Evolutionary conservation across 2,888 invertebrate genomes (phyloP).

Genomic region (Agrochola circellaris): DNA sequence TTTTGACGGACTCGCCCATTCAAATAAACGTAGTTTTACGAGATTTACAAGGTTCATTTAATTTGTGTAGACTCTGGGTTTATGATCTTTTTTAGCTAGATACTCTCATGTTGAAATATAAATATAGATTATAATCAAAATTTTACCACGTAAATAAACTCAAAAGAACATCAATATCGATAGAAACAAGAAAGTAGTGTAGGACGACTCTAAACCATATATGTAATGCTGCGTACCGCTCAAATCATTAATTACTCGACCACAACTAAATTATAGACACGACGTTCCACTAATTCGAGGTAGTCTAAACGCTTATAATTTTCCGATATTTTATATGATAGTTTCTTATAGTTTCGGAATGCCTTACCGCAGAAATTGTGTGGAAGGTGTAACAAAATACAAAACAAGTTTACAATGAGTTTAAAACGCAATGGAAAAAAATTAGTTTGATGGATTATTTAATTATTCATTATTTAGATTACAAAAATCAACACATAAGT

Average conservation of each 20-base stretch:
- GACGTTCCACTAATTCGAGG: background rate
- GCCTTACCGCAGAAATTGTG: background rate
- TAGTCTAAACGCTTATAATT: background rate
- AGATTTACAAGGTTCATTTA: conserved; percentile 44
- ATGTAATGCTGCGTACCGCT: background rate
- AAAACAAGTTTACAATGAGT: background rate
- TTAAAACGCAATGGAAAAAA: background rate
- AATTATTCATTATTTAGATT: background rate
- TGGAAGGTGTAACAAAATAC: background rate
- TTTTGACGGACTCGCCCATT: conserved; percentile 56
- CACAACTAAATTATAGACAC: background rate
- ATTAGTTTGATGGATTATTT: fast-evolving
- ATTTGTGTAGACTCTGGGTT: conserved; percentile 3
- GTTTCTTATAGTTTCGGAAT: background rate
- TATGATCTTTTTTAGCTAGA: background rate
- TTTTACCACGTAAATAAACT: background rate
- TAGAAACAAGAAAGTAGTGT: background rate
- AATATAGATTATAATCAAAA: background rate
- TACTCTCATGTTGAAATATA: background rate
- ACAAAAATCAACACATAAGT: background rate
- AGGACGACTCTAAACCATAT: background rate
- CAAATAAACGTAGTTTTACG: conserved; percentile 41
- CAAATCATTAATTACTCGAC: conserved; percentile 9
- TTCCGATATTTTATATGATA: background rate
- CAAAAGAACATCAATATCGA: conserved; percentile 34